phyloP scores from a whole-genome alignment of 23 tunicate species.

The Phallusia fumigata region DNA sequence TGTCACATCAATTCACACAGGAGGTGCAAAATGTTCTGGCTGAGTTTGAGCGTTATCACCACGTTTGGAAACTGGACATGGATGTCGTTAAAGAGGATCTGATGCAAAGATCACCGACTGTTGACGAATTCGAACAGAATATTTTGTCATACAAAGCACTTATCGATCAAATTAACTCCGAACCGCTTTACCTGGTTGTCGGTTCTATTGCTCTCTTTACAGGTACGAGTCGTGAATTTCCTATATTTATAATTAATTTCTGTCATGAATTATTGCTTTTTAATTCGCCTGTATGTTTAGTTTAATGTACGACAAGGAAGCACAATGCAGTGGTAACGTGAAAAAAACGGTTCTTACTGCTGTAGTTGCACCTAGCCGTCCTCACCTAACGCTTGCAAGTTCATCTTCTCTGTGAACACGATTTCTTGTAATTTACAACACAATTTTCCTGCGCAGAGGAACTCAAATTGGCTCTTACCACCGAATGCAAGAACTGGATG shows the following conservation, averaged over 20 bases:
- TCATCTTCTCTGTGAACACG: too few species aligned
- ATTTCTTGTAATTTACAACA: too few species aligned
- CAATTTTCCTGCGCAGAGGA: conserved; percentile 33
- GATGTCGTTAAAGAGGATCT: conserved; percentile 60
- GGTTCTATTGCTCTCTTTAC: conserved; percentile 88
- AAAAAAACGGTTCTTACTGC: too few species aligned
- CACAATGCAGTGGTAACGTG: too few species aligned
- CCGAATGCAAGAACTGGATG: conserved; percentile 93
- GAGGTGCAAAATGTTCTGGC: conserved; percentile 67
- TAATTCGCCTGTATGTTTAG: too few species aligned
- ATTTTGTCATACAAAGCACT: conserved; percentile 79
- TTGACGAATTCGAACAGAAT: conserved; percentile 81
- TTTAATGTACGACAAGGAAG: too few species aligned
- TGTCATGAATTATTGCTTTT: too few species aligned
- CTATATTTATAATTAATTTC: neutral
- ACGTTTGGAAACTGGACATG: conserved; percentile 85
- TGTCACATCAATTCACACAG: conserved; percentile 12
- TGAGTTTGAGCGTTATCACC: conserved; percentile 69
- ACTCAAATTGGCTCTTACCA: conserved; percentile 69
- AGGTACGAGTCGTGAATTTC: conserved; percentile 27
- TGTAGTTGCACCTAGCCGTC: too few species aligned
- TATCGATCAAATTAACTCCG: conserved; percentile 77
- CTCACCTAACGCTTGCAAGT: too few species aligned
- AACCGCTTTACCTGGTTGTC: conserved; percentile 72
- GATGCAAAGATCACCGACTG: conserved; percentile 58